Conservation (phyloP, 2,113 vertebrate genomes). For the Anser brachyrhynchus region DNA sequence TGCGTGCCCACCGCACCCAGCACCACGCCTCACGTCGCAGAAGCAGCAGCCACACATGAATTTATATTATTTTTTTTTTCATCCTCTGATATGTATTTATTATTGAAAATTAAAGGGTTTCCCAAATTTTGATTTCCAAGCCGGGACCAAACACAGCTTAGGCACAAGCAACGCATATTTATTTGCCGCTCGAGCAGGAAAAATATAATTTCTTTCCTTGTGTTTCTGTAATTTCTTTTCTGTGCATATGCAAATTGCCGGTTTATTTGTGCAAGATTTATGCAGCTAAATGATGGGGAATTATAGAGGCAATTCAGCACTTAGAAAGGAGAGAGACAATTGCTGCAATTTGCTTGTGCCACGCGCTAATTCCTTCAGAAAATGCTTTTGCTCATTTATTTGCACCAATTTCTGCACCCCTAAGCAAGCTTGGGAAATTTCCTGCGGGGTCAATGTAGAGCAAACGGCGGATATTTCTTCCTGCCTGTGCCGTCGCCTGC, state of each 20-base stretch:
- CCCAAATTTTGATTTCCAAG: conserved; percentile 36
- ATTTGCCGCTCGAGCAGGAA: conserved; percentile 18
- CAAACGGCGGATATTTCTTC: conserved; percentile 29
- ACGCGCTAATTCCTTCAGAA: conserved; percentile 17
- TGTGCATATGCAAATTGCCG: conserved; percentile 53
- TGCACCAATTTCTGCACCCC: conserved; percentile 16
- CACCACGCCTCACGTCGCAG: no score
- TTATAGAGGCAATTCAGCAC: conserved; percentile 68
- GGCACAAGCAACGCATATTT: conserved; percentile 34
- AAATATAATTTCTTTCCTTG: conserved; percentile 44
- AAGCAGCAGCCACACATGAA: neutral
- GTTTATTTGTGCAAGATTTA: conserved; percentile 72
- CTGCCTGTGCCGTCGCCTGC: neutral
- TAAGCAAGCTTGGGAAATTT: conserved; percentile 9
- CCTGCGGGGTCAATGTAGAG: neutral
- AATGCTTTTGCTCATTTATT: conserved; percentile 54
- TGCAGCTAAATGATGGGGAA: conserved; percentile 70
- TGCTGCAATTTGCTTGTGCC: conserved; percentile 67
- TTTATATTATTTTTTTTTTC: neutral
- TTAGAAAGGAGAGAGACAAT: conserved; percentile 61
- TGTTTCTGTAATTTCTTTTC: conserved; percentile 67
- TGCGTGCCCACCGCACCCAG: no score
- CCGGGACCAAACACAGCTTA: conserved; percentile 46
- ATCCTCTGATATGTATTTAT: conserved; percentile 41
- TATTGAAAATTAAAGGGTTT: conserved; percentile 63